Evolutionary conservation across 2,113 vertebrate species (phyloP).

Genomic region (Pachypanchax playfairii): DNA sequence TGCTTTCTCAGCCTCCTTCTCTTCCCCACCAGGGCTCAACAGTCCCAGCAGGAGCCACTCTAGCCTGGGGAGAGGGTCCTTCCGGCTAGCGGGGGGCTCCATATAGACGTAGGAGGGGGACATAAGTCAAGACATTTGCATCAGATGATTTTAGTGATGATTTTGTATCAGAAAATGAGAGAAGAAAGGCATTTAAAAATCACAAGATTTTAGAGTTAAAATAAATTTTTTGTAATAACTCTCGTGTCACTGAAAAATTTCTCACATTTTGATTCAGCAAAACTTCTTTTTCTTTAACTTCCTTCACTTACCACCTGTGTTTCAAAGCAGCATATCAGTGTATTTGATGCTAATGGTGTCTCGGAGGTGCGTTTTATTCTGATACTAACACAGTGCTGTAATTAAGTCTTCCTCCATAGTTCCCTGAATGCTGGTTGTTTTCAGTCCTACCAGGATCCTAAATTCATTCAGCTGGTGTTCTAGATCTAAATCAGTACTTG

Average conservation of each 20-base stretch:
- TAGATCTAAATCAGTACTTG: conserved; percentile 69
- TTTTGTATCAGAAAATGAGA: too few relatives aligned
- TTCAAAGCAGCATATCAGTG: conserved; percentile 18
- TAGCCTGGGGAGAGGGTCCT: conserved; percentile 70
- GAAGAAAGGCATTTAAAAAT: too few relatives aligned
- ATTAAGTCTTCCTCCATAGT: conserved; percentile 62
- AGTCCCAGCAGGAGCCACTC: conserved; percentile 78
- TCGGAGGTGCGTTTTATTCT: conserved; percentile 64
- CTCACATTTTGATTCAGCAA: conserved; percentile 45
- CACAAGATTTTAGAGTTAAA: too few relatives aligned
- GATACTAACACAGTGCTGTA: conserved; percentile 56
- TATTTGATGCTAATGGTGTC: conserved; percentile 56
- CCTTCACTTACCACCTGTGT: conserved; percentile 29
- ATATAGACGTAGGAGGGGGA: conserved; percentile 13
- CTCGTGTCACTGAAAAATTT: conserved; percentile 40
- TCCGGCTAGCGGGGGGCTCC: conserved; percentile 67
- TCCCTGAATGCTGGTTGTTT: conserved; percentile 58
- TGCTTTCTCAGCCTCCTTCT: not conserved
- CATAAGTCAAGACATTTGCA: conserved; percentile 52
- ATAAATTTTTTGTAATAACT: conserved; percentile 75
- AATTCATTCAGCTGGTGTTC: conserved; percentile 73
- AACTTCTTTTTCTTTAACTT: conserved; percentile 43
- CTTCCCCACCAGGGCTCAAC: conserved; percentile 48
- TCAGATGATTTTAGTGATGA: conserved; percentile 62
- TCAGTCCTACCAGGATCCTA: conserved; percentile 55